Evolutionary conservation across 2,113 vertebrate species (phyloP).

Genomic region (Himantopus leucocephalus): DNA sequence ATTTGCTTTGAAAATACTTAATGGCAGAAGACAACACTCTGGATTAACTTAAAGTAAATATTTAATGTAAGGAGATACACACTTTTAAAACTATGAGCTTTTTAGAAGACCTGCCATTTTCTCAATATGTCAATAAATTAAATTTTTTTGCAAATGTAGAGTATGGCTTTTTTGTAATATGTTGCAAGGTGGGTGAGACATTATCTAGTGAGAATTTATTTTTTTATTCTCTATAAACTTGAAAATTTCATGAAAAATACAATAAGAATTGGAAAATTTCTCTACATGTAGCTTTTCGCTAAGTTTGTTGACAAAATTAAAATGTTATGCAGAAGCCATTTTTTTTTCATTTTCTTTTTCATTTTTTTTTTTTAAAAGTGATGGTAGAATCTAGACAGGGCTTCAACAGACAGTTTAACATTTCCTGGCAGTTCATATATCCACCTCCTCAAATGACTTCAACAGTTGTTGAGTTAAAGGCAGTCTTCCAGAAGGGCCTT

Average conservation of each 20-base stretch:
- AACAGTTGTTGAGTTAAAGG: background rate
- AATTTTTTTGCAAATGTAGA: background rate
- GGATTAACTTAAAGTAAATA: background rate
- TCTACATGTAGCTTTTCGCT: background rate
- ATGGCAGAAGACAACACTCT: background rate
- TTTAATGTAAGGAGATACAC: rapidly evolving
- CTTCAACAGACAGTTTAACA: background rate
- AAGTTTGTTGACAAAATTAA: background rate
- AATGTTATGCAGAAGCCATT: rapidly evolving
- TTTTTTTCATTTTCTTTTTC: background rate
- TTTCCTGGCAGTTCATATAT: background rate
- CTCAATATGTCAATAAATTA: background rate
- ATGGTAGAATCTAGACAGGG: background rate
- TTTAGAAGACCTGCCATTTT: background rate
- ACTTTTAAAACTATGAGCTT: background rate
- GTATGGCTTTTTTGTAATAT: background rate
- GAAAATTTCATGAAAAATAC: background rate
- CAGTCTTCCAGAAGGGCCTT: background rate
- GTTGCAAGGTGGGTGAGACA: rapidly evolving
- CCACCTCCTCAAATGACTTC: background rate
- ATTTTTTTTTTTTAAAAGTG: background rate
- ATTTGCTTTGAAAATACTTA: background rate
- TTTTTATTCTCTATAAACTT: background rate
- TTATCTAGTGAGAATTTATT: background rate
- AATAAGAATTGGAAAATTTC: background rate